Evolutionary conservation across 2,797 vertebrate genomes (phyloP), one percentile per base, ranked within the genome.

Genomic region (Xyrichtys novacula): DNA sequence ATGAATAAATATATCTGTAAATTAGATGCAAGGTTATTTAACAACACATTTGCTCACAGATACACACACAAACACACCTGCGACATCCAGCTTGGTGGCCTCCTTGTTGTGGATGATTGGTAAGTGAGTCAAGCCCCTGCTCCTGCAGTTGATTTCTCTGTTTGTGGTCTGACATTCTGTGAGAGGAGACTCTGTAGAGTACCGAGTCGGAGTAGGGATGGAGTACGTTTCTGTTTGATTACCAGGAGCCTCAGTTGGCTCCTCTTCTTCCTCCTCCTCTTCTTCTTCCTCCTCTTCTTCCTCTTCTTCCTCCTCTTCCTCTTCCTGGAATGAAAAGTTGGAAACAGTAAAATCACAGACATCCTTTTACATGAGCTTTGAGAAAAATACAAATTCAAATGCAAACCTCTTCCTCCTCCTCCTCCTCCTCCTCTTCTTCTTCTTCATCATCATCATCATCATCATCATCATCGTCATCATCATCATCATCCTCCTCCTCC

Each of bases 31-130:
- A 10, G 4, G 22, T 12, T 12, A n/a, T 10, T 8, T 32, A 11
- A 34, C 32, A 34, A 22, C 7, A 10, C 29, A 53, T 25, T 57
- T 63, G 52, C 60, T 94, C 94, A 49, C n/a, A 57, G 44, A 34
- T 42, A 53, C 11, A 46, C 7, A 69, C 2, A 52, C 12, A 71
- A 65, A 81, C 77, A 74, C 47, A 96, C 95, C 95, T 89, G 93
- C 87, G 78, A 96, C 74, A 57, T 95, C 92, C 76, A 96, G 87
- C 7, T 80, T 91, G 20, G 90, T 94, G 79, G 94, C 88, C 44
- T 76, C 80, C 16, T 67, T 75, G 85, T 95, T 90, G 6, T 65
- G 86, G 75, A 96, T 89, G 82, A 81, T 49, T 5, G 94, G 95
- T 68, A 96, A 65, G 1, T 85, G 81, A 70, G 90, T 92, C 83